Evolutionary conservation across 2,797 vertebrate genomes (phyloP).

Genomic region (Amphiprion clarkii): DNA sequence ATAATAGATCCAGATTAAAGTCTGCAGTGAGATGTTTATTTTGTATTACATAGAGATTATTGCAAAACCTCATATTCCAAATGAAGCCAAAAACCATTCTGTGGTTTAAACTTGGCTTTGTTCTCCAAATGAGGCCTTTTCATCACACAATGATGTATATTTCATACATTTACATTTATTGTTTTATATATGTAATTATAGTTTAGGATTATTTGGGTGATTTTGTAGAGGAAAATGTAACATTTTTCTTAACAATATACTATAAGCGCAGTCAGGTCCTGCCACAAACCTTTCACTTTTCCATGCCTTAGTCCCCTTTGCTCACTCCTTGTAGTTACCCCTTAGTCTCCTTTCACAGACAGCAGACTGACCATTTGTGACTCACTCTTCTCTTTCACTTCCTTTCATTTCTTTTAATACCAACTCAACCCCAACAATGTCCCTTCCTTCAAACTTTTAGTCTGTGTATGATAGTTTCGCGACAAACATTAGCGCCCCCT

Average conservation of each 20-base stretch:
- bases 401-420: constrained; percentile 47
- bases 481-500: constrained; percentile 54
- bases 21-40: constrained; percentile 39
- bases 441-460: constrained; percentile 44
- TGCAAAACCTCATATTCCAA: constrained; percentile 21
- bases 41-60: constrained; percentile 32
- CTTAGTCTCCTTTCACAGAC: constrained; percentile 36
- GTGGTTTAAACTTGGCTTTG: constrained; percentile 31
- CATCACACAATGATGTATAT: constrained; percentile 23
- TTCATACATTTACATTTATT: constrained; percentile 8
- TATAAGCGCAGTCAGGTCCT: constrained; percentile 15
- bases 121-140: constrained; percentile 40
- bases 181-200: constrained; percentile 1
- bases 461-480: constrained; percentile 63
- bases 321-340: constrained; percentile 19
- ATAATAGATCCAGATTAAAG: constrained; percentile 19
- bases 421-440: constrained; percentile 24
- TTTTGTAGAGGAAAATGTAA: constrained; percentile 2
- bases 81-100: constrained; percentile 27
- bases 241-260: not conserved
- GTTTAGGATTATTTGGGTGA: constrained; percentile 4
- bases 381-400: constrained; percentile 66
- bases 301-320: constrained; percentile 21
- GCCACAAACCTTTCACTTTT: constrained; percentile 29
- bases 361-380: constrained; percentile 64